A percentile compares a stretch with the other conserved stretches of the same genome.
Evolutionary conservation across 2,888 invertebrate species (phyloP).

Genomic region (Spicauda simplicius): DNA sequence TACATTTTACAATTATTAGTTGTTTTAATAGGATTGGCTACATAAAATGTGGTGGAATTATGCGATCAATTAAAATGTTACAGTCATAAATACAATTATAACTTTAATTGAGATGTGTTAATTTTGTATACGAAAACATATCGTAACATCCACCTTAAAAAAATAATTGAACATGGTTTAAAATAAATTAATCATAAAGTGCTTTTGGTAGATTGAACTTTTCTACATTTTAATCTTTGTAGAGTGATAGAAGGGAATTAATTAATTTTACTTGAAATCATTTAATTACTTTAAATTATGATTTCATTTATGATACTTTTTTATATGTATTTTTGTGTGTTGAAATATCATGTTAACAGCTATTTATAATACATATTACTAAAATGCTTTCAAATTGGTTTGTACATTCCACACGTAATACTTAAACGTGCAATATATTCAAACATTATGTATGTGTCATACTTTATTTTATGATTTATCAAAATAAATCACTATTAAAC

Average conservation of each 20-base stretch:
- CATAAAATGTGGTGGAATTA: too few species aligned
- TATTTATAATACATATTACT: not conserved
- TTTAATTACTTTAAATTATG: not conserved
- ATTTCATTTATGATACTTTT: not conserved
- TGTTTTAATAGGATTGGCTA: too few species aligned
- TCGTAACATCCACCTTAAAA: too few species aligned
- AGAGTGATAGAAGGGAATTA: too few species aligned
- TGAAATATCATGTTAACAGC: not conserved
- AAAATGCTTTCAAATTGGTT: not conserved
- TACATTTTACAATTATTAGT: not conserved
- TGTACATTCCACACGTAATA: not conserved
- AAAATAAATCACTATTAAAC: slow-evolving; percentile 19
- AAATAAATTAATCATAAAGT: too few species aligned
- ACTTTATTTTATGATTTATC: slow-evolving; percentile 8
- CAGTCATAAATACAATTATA: too few species aligned
- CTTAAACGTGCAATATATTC: not conserved
- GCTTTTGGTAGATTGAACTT: too few species aligned
- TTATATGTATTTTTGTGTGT: not conserved
- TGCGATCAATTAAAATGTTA: too few species aligned
- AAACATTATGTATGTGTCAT: slow-evolving; percentile 7
- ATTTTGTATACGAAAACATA: too few species aligned
- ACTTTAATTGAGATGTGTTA: too few species aligned
- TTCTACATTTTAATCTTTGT: too few species aligned
- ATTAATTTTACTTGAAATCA: not conserved
- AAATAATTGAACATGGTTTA: too few species aligned